Percentiles rank a stretch among this genome's conserved stretches.
phyloP scores from a whole-genome alignment of 2,113 vertebrate species.

The Callionymus lyra region DNA sequence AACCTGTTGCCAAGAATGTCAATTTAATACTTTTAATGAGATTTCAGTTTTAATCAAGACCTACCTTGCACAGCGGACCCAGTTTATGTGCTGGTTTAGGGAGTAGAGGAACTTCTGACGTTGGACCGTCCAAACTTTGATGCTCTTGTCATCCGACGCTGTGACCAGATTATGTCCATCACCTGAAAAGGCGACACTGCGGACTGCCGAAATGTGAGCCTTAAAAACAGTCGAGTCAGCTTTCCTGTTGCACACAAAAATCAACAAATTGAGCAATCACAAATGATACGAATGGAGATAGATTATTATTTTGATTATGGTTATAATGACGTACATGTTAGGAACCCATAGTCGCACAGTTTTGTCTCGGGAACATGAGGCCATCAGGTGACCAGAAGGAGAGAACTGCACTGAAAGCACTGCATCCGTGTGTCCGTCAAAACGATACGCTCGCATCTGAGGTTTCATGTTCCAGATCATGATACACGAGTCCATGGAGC shows the following conservation, averaged over 20 bases:
- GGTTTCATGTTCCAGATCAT: conserved; percentile 96
- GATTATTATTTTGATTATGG: not conserved
- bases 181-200: conserved; percentile 83
- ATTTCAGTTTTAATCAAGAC: conserved; percentile 14
- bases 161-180: conserved; percentile 89
- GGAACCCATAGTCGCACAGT: conserved; percentile 95
- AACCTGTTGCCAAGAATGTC: conserved; percentile 64
- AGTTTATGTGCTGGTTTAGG: conserved; percentile 91
- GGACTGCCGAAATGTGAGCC: conserved; percentile 84
- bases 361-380: conserved; percentile 89
- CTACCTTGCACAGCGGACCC: conserved; percentile 95
- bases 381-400: conserved; percentile 87
- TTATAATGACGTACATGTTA: conserved; percentile 71
- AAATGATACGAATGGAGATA: not conserved
- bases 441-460: conserved; percentile 86
- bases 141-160: conserved; percentile 89
- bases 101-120: conserved; percentile 94
- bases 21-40: not conserved
- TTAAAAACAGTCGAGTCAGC: conserved; percentile 84
- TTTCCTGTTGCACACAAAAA: conserved; percentile 68
- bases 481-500: conserved; percentile 84
- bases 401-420: conserved; percentile 87
- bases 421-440: conserved; percentile 86
- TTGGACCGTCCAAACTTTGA: conserved; percentile 93
- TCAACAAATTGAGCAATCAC: not conserved